Evolutionary conservation across 1,140 invertebrate species (phyloP).

Genomic region (Ericerus pela): DNA sequence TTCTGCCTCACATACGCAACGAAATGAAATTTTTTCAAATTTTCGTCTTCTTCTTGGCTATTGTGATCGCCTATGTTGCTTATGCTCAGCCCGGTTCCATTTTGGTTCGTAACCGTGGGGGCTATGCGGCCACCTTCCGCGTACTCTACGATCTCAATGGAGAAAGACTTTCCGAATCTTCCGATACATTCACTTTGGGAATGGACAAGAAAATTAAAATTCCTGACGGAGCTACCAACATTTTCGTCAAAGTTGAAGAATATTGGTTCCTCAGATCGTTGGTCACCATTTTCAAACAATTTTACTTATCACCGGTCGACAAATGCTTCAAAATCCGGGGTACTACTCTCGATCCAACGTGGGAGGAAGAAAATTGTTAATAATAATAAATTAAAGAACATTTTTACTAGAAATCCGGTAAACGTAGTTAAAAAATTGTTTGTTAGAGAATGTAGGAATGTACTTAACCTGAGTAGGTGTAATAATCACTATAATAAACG

Average conservation of each 20-base stretch:
- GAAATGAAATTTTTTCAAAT: too few species aligned
- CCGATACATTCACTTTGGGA: constrained; percentile 2
- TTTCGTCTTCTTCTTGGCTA: too few species aligned
- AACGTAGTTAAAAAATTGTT: too few species aligned
- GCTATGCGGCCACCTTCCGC: neutral
- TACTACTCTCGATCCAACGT: neutral
- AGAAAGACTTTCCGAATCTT: neutral
- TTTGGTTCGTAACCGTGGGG: neutral
- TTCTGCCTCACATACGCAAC: too few species aligned
- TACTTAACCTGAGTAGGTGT: too few species aligned
- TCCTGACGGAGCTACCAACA: neutral
- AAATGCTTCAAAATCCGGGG: constrained; percentile 13
- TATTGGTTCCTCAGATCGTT: neutral
- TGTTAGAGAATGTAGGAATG: too few species aligned
- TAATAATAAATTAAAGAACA: too few species aligned
- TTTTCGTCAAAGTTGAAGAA: neutral
- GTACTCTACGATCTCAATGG: neutral
- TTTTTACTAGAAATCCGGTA: too few species aligned
- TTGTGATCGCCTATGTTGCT: neutral
- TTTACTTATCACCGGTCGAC: neutral
- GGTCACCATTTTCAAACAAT: neutral
- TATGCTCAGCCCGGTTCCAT: neutral
- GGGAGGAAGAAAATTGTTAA: too few species aligned
- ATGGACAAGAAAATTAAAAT: constrained; percentile 1
- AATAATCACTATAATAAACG: too few species aligned